Percentiles rank a stretch among this genome's conserved stretches.
phyloP scores from a whole-genome alignment of 2,113 vertebrate species.

The Nycticryphes semicollaris region DNA sequence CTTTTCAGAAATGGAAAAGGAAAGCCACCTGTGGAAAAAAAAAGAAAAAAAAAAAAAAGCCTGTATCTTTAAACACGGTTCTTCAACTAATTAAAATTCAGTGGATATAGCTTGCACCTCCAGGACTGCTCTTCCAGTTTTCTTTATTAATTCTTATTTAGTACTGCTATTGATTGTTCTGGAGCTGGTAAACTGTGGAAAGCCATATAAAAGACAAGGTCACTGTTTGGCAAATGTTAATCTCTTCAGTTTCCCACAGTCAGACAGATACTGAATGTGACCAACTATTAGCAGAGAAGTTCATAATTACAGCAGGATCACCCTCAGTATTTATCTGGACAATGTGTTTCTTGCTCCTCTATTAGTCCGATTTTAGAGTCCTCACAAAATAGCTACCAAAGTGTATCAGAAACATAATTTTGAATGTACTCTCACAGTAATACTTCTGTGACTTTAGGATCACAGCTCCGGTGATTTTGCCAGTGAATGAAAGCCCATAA shows the following conservation, averaged over 20 bases:
- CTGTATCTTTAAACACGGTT: conserved; percentile 1
- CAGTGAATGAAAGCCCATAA: neutral
- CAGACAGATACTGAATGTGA: neutral
- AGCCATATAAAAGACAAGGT: conserved; percentile 1
- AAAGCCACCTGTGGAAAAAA: neutral
- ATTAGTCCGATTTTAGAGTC: neutral
- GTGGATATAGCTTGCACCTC: conserved; percentile 2
- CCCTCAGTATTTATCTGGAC: neutral
- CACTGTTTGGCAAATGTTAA: neutral
- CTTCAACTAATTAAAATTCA: conserved; percentile 39
- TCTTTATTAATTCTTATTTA: conserved; percentile 23
- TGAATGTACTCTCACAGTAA: neutral
- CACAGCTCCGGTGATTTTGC: neutral
- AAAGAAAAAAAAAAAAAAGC: neutral
- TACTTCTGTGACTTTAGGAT: neutral
- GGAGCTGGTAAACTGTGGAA: conserved; percentile 25
- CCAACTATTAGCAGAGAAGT: neutral
- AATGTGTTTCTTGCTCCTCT: neutral
- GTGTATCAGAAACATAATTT: neutral
- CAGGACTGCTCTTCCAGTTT: conserved; percentile 24
- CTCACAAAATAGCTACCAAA: neutral
- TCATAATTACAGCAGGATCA: neutral
- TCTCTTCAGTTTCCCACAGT: neutral
- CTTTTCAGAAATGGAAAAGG: neutral
- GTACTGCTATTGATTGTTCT: neutral